Evolutionary conservation across 1,140 invertebrate genomes (phyloP), one percentile per base, ranked within the genome.

Genomic region (Drosophila repletoides): DNA sequence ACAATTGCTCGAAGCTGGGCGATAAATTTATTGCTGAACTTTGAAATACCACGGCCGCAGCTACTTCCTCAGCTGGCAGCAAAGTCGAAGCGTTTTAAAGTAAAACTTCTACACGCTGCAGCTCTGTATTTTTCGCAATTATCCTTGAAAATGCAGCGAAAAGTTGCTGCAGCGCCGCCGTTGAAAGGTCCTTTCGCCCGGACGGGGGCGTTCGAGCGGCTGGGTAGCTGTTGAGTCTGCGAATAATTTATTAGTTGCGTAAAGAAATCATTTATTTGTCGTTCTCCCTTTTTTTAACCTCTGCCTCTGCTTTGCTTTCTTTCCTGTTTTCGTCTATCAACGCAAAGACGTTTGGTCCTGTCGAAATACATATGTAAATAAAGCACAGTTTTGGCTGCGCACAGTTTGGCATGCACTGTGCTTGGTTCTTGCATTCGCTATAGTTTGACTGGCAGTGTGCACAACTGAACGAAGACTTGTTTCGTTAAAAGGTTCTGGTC

Each of bases 11-110:
- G 31, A 34, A 64, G 80, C 80, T 56, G 36, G 34, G 80, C 56
- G 80, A 86, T 86, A 75, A 84, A 84, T 84, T 84, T 84, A 84
- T 84, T 84, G 75, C 80, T 72, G 55, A 84, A 84, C 80, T 84
- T 84, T 86, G 76, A 80, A 84, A 84, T 84, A 80, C 80, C 75
- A 68, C 63, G 55, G 79, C 76, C 67, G 72, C 76, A 46, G 49
- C 67, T 36, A 55, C 48, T 64, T 56, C 49, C 49, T 41, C 28
- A 26, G 36, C 21, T 21, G 33, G 5, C 6, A 7, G 36, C 7
- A 15, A 14, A 52, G 56, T 49, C 31, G 56, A 26, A 38, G 48
- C 53, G 61, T 65, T 60, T 73, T 73, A 55, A 72, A 63, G 70
- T 43, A 59, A 65, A 86, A 80, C 56, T 86, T 64, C 19, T 72